A percentile compares a stretch with the other conserved stretches of the same genome.
Evolutionary conservation across 1,140 invertebrate genomes (phyloP).

Genomic region (Cherax quadricarinatus): DNA sequence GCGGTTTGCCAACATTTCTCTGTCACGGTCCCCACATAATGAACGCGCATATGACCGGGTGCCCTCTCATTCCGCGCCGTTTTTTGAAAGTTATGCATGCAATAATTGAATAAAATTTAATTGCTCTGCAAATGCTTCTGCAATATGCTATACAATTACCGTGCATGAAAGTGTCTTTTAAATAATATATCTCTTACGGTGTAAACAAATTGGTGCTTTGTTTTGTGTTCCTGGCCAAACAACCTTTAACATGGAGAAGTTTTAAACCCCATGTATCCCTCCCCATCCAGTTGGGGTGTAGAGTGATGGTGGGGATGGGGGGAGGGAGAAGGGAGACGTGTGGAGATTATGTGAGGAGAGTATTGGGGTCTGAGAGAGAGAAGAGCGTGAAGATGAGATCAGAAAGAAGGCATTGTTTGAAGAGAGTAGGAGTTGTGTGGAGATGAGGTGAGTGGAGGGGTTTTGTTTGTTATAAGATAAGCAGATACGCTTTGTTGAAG

Average conservation of each 20-base stretch:
- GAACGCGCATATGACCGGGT: background rate
- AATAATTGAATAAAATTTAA: slow-evolving; percentile 35
- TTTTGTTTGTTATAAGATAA: too few species aligned
- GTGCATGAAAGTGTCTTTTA: slow-evolving; percentile 35
- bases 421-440: too few species aligned
- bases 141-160: slow-evolving; percentile 21
- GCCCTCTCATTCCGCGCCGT: slow-evolving; percentile 11
- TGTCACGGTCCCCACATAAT: slow-evolving; percentile 14
- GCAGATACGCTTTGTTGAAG: too few species aligned
- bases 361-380: too few species aligned
- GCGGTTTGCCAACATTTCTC: background rate
- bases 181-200: slow-evolving; percentile 1
- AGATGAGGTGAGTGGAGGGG: too few species aligned
- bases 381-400: too few species aligned
- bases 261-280: background rate
- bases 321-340: background rate
- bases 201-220: background rate
- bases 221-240: background rate
- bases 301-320: background rate
- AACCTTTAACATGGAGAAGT: background rate
- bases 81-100: slow-evolving; percentile 27
- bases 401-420: too few species aligned
- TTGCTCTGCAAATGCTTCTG: slow-evolving; percentile 27
- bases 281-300: background rate
- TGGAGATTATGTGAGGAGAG: background rate